Base-by-base conservation (phyloP, 2,797 vertebrate species). In the Enteromius afrohamiltoni region DNA sequence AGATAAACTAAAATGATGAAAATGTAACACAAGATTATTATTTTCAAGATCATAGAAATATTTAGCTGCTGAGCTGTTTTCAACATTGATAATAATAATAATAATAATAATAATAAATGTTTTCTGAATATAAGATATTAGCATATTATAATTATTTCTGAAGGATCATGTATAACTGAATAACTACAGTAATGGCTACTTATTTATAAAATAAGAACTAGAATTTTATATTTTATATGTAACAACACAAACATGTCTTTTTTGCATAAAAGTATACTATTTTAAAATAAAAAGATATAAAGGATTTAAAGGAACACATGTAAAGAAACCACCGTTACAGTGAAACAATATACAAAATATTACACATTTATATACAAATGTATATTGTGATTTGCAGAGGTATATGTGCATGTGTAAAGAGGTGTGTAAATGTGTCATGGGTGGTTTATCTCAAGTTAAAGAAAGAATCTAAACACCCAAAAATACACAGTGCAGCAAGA, bases 361-460 rank as follows among this genome's bases (percentile, higher is more conserved):
- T 51, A 13, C 3, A 31, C 16, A 34, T 71, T 19, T 49, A 19
- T 2, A 42, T 45, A 34, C 77, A 23, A 16, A 55, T 31, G 26
- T 80, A 37, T 26, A 80, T 37, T n/a, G 16, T 42, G 62, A 49
- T 76, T 55, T 68, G 19, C 31, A 47, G 34, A n/a, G 42, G 53
- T 64, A 74, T 34, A 31, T 74, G 1, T 26, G 1, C 26, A 3
- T 19, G 31, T 65, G 60, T 49, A 53, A 51, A 65, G 42, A 49
- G 55, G 13, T 19, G 21, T 45, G 16, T 69, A 21, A 69, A 11
- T 69, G 34, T 80, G 49, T 55, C 53, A 76, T 58, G 6, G 34
- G 26, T 80, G 67, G 40, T 70, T 58, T 26, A 60, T 45, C 17
- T 45, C 45, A 31, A 60, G 70, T n/a, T 47, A 60, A 78, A 37